Percentiles rank a stretch among this genome's conserved stretches.
These are phyloP conservation scores for Euura lappo DNA, from an alignment of 1,140 invertebrate genomes.

Conservation along the genomic window DNA sequence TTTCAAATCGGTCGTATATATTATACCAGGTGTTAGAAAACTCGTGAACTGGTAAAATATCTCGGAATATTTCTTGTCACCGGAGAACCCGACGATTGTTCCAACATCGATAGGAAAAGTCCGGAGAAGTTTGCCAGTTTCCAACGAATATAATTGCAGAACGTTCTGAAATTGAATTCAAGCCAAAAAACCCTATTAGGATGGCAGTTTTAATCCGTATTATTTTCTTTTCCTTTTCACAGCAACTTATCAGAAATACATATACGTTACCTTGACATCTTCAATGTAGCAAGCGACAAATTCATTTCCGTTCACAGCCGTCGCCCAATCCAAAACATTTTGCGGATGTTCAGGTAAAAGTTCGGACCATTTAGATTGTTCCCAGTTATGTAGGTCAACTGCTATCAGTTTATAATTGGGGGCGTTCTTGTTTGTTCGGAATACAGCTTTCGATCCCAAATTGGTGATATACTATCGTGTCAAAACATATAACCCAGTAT, in stretches of 20 bases:
- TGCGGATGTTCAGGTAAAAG: constrained; percentile 85
- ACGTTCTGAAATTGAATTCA: constrained; percentile 70
- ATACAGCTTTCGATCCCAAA: constrained; percentile 80
- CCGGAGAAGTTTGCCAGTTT: constrained; percentile 74
- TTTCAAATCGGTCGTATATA: constrained; percentile 86
- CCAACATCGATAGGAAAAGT: constrained; percentile 86
- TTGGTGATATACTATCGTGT: constrained; percentile 87
- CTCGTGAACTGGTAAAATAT: constrained; percentile 95
- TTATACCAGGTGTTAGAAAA: constrained; percentile 89
- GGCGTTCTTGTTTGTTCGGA: constrained; percentile 94
- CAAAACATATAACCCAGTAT: background rate
- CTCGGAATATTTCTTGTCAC: constrained; percentile 84
- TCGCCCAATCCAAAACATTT: constrained; percentile 90
- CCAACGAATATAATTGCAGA: constrained; percentile 81
- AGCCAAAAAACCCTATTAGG: constrained; percentile 16
- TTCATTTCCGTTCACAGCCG: constrained; percentile 83
- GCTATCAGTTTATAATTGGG: constrained; percentile 88
- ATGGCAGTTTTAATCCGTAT: constrained; percentile 16
- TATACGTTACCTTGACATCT: constrained; percentile 86
- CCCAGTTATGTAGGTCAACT: constrained; percentile 85
- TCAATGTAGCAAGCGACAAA: constrained; percentile 90
- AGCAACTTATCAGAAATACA: constrained; percentile 11
- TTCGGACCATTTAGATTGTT: constrained; percentile 81
- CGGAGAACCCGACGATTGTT: constrained; percentile 83
- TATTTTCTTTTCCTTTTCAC: constrained; percentile 4